A percentile compares a stretch with the other conserved stretches of the same genome.
phyloP scores from a whole-genome alignment of 2,113 vertebrate genomes.

The Petroica traversi region DNA sequence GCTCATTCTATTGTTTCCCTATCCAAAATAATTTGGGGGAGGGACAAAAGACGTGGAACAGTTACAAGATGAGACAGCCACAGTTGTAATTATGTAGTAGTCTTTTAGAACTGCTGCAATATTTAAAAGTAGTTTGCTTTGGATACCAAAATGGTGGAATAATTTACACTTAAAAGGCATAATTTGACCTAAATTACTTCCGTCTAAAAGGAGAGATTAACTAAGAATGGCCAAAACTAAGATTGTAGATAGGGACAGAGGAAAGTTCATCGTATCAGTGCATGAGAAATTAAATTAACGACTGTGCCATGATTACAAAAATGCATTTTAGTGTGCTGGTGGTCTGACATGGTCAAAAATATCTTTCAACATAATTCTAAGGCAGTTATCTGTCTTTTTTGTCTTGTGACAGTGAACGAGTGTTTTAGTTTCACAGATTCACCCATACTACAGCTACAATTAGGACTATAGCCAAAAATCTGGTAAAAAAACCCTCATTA shows the following conservation, averaged over 20 bases:
- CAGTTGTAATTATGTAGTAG: neutral
- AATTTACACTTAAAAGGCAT: neutral
- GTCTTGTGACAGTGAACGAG: neutral
- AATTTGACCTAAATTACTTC: neutral
- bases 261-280: neutral
- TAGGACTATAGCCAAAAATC: neutral
- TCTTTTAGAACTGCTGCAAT: neutral
- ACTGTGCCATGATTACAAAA: neutral
- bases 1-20: conserved; percentile 12
- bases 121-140: neutral
- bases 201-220: neutral
- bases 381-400: neutral
- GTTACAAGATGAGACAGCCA: neutral
- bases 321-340: neutral
- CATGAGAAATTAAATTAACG: neutral
- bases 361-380: neutral
- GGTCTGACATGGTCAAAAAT: neutral
- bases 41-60: neutral
- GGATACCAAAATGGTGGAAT: neutral
- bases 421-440: neutral
- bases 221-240: neutral
- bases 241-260: neutral
- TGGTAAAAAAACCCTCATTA: neutral
- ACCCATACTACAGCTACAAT: neutral
- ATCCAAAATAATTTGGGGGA: neutral